phyloP scores from a whole-genome alignment of 2,797 vertebrate species.

The Bradypus variegatus region DNA sequence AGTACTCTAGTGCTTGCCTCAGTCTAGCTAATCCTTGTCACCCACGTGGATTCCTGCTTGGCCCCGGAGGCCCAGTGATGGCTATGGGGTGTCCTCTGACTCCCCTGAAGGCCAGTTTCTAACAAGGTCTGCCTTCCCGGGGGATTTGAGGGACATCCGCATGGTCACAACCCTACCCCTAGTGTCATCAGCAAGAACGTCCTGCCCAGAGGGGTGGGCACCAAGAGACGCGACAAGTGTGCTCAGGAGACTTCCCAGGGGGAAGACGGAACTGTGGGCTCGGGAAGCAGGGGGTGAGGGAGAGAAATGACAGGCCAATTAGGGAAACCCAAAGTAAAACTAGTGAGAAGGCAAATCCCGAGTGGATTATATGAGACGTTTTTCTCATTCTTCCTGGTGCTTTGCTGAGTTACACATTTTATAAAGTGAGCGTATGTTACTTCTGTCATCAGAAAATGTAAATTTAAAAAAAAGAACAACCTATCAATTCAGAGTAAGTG shows the following conservation, averaged over 20 bases:
- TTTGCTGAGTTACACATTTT: background rate
- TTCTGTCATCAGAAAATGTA: background rate
- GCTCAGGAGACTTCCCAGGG: background rate
- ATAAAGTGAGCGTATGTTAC: background rate
- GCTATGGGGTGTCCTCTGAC: no score
- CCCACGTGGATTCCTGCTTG: background rate
- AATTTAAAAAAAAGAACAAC: background rate
- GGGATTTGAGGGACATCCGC: background rate
- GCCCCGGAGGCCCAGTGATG: no score
- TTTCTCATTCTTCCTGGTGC: background rate
- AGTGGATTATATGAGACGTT: background rate
- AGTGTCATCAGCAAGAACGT: background rate
- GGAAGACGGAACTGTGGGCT: background rate
- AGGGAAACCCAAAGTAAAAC: background rate
- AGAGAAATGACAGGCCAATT: background rate
- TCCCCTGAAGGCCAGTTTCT: background rate
- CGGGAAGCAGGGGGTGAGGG: background rate
- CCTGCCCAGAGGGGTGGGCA: no score
- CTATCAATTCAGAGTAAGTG: background rate
- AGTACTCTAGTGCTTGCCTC: no score
- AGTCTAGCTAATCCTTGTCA: background rate
- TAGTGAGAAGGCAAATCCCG: background rate
- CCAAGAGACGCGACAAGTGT: background rate
- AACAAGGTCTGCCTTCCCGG: background rate
- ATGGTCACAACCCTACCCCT: background rate